Evolutionary conservation across 2,797 vertebrate species (phyloP).

Genomic region (Micrastur ruficollis): DNA sequence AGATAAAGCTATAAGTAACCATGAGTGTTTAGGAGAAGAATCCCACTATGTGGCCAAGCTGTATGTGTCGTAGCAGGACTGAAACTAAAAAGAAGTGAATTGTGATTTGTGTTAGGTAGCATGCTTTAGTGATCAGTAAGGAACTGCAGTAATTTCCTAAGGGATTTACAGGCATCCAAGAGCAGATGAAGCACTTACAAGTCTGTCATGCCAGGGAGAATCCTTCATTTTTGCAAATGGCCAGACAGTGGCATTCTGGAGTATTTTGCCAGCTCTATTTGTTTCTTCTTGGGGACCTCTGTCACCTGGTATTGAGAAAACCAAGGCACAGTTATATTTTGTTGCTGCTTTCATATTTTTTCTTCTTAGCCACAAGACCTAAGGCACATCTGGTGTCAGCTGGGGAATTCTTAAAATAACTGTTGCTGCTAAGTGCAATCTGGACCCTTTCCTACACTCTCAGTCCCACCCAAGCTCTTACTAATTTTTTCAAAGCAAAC

Average conservation of each 20-base stretch:
- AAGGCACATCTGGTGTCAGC: background rate
- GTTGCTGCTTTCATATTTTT: background rate
- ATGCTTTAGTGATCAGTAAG: background rate
- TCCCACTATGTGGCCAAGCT: background rate
- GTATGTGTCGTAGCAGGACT: background rate
- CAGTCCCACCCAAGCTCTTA: background rate
- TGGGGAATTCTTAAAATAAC: background rate
- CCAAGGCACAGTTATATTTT: background rate
- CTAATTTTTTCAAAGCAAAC: background rate
- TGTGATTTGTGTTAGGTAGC: background rate
- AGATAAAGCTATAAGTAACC: background rate
- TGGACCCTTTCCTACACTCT: background rate
- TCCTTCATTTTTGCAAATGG: background rate
- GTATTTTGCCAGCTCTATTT: background rate
- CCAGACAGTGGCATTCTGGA: background rate
- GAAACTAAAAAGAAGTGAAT: background rate
- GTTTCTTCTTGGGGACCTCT: background rate
- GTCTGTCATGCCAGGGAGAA: background rate
- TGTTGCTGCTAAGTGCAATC: background rate
- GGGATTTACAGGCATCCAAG: background rate
- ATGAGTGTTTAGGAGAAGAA: background rate
- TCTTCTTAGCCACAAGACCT: background rate
- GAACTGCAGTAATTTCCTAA: background rate
- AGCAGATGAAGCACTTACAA: background rate
- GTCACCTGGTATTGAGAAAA: background rate